Conservation (phyloP, 2,113 vertebrate genomes). For the Siniperca chuatsi region DNA sequence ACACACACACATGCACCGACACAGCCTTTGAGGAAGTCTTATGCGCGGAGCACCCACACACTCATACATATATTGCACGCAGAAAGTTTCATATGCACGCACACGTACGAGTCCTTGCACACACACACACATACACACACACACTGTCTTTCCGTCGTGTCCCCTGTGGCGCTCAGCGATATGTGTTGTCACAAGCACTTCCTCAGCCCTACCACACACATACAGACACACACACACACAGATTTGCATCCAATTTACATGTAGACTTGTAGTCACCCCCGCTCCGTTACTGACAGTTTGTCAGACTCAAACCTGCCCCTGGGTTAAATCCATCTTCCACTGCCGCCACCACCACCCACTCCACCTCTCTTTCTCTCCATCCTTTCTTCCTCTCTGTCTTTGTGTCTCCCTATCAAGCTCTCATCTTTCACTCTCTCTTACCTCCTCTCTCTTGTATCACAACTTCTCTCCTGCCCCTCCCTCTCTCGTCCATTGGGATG, state of each 20-base stretch:
- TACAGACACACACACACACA: constrained; percentile 43
- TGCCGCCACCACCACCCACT: constrained; percentile 28
- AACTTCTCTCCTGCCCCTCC: background rate
- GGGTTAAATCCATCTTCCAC: constrained; percentile 72
- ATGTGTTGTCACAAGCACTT: constrained; percentile 58
- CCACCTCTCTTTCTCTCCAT: constrained; percentile 33
- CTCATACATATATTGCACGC: constrained; percentile 1
- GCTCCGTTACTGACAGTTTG: constrained; percentile 74
- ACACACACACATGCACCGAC: constrained; percentile 39
- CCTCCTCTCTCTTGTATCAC: constrained; percentile 49
- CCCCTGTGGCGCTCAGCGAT: constrained; percentile 57
- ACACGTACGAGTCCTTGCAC: background rate
- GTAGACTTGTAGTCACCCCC: constrained; percentile 56
- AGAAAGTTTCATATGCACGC: constrained; percentile 18
- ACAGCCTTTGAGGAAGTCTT: constrained; percentile 47
- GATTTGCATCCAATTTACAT: constrained; percentile 78
- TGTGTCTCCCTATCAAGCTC: constrained; percentile 44
- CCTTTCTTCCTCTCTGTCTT: constrained; percentile 33
- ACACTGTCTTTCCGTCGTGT: constrained; percentile 33
- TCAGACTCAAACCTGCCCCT: constrained; percentile 72
- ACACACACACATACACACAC: background rate
- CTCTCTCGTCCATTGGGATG: constrained; percentile 9
- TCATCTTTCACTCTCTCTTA: constrained; percentile 54
- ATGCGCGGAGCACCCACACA: constrained; percentile 26
- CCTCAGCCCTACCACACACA: constrained; percentile 58